Conservation (phyloP, 2,113 vertebrate genomes). For the Tichodroma muraria region DNA sequence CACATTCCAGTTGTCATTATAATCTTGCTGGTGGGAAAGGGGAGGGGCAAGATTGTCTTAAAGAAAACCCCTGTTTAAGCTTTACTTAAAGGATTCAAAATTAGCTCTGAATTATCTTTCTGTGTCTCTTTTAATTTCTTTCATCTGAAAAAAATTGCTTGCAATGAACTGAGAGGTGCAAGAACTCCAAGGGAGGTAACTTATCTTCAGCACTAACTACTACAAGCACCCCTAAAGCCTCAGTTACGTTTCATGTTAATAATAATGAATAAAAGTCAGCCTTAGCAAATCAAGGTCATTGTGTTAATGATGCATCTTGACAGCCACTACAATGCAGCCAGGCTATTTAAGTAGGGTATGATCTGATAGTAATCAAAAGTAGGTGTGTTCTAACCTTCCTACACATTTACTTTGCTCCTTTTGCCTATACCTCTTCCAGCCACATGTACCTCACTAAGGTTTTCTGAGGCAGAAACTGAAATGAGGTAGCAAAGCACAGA, state of each 20-base stretch:
- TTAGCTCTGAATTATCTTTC: neutral
- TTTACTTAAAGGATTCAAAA: neutral
- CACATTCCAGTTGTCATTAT: neutral
- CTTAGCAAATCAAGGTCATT: neutral
- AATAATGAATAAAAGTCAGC: neutral
- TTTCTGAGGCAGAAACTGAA: neutral
- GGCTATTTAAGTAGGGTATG: neutral
- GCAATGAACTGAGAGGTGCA: neutral
- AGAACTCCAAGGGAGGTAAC: neutral
- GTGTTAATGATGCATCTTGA: neutral
- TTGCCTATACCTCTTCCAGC: neutral
- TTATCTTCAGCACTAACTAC: neutral
- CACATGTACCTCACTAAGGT: neutral
- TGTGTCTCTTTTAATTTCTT: neutral
- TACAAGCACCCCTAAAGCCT: neutral
- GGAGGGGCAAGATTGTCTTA: neutral
- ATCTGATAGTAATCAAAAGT: neutral
- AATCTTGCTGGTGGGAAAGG: neutral
- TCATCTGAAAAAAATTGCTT: neutral
- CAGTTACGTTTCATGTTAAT: neutral
- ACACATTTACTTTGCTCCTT: neutral
- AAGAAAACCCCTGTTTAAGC: neutral
- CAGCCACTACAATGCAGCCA: neutral
- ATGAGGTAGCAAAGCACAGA: neutral
- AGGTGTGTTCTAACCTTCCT: neutral